phyloP scores from a whole-genome alignment of 2,797 vertebrate genomes.

The Trachurus trachurus region DNA sequence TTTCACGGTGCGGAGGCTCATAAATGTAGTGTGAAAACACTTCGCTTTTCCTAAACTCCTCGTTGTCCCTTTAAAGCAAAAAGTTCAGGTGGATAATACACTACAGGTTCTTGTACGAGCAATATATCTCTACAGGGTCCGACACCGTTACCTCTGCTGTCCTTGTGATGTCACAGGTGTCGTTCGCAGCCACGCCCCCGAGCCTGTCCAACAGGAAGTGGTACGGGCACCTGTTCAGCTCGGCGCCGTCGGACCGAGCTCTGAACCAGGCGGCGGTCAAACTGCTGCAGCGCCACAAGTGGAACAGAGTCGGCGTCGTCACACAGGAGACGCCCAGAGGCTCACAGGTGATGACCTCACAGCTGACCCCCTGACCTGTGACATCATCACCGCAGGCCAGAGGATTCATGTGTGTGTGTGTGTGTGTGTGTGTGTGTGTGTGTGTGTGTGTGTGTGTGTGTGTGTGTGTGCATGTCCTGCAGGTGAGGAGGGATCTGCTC shows the following conservation, averaged over 20 bases:
- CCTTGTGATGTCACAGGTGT: slow-evolving; percentile 85
- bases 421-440: no score
- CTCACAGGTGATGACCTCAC: slow-evolving; percentile 87
- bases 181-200: slow-evolving; percentile 89
- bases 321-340: slow-evolving; percentile 87
- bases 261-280: slow-evolving; percentile 91
- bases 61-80: no score
- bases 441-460: no score
- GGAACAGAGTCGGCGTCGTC: slow-evolving; percentile 91
- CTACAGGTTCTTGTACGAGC: no score
- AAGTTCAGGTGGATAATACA: no score
- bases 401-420: no score
- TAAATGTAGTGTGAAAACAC: no score
- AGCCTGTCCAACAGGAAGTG: slow-evolving; percentile 90
- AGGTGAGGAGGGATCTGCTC: slow-evolving; percentile 92
- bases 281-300: slow-evolving; percentile 89
- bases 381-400: no score
- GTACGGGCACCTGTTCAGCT: slow-evolving; percentile 92
- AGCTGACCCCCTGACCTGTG: neutral
- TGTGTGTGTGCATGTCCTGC: slow-evolving; percentile 29
- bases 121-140: no score
- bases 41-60: no score
- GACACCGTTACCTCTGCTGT: no score
- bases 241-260: slow-evolving; percentile 89
- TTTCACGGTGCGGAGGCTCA: no score